phyloP scores from a whole-genome alignment of 2,113 vertebrate genomes.

The Hemicordylus capensis region DNA sequence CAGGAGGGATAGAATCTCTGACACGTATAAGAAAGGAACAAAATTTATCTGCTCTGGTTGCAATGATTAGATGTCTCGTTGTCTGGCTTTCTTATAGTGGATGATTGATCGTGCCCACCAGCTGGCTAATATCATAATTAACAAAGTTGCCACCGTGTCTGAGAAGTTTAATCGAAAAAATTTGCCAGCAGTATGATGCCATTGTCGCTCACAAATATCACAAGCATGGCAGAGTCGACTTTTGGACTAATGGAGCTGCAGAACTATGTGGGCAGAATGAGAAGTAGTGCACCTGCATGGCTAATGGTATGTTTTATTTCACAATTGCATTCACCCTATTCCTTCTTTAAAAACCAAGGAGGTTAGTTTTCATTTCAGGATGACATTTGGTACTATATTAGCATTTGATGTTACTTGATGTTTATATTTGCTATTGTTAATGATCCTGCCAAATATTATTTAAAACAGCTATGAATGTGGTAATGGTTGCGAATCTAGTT shows the following conservation, averaged over 20 bases:
- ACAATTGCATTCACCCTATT: slow-evolving; percentile 28
- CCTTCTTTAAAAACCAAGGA: slow-evolving; percentile 35
- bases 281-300: slow-evolving; percentile 51
- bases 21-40: slow-evolving; percentile 79
- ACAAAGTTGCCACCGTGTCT: slow-evolving; percentile 79
- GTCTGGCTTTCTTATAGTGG: slow-evolving; percentile 81
- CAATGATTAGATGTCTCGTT: slow-evolving; percentile 83
- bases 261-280: slow-evolving; percentile 62
- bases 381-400: slow-evolving; percentile 14
- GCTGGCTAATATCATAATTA: slow-evolving; percentile 85
- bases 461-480: fast-evolving
- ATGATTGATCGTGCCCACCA: slow-evolving; percentile 80
- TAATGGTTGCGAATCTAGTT: slow-evolving; percentile 22
- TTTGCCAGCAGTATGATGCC: slow-evolving; percentile 70
- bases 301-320: slow-evolving; percentile 76
- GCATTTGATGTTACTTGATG: not conserved
- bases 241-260: slow-evolving; percentile 68
- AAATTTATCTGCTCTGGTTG: slow-evolving; percentile 79
- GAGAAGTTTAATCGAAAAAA: slow-evolving; percentile 82
- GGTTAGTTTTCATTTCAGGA: slow-evolving; percentile 44
- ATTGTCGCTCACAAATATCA: slow-evolving; percentile 75
- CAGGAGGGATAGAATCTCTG: slow-evolving; percentile 80
- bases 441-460: slow-evolving; percentile 14
- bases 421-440: slow-evolving; percentile 2
- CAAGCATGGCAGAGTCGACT: slow-evolving; percentile 65